phyloP scores from a whole-genome alignment of 2,113 vertebrate genomes.

The Tragelaphus buxtoni region DNA sequence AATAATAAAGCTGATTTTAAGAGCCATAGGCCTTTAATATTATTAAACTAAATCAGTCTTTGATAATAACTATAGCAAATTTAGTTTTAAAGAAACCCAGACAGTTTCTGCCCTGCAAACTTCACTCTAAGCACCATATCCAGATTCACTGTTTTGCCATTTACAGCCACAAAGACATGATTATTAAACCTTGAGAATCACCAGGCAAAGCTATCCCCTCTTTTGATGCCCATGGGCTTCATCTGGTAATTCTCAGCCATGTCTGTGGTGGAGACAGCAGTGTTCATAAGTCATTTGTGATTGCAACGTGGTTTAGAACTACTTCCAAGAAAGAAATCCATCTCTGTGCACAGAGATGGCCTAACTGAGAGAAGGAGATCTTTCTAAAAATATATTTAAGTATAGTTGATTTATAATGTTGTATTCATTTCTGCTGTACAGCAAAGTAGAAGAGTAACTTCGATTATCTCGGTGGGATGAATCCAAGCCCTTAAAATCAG shows the following conservation, averaged over 20 bases:
- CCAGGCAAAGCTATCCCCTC: not conserved
- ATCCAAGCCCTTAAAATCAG: no score
- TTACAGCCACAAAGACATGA: not conserved
- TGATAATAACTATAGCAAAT: not conserved
- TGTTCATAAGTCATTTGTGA: no score
- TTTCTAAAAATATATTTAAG: not conserved
- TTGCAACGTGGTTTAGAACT: not conserved
- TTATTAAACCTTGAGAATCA: not conserved
- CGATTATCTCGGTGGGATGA: rapidly evolving
- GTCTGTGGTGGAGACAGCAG: not conserved
- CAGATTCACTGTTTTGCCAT: not conserved
- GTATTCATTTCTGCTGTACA: not conserved
- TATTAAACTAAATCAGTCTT: not conserved
- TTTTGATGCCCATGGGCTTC: not conserved
- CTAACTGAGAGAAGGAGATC: not conserved
- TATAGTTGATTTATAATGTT: not conserved
- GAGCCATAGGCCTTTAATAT: not conserved
- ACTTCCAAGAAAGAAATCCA: not conserved
- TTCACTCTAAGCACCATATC: not conserved
- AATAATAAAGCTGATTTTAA: not conserved
- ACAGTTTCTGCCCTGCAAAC: not conserved
- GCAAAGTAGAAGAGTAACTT: not conserved
- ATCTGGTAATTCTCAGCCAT: not conserved
- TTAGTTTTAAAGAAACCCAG: not conserved
- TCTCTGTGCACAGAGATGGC: not conserved